Conservation (phyloP, 2,113 vertebrate genomes). For the Dicentrarchus labrax region DNA sequence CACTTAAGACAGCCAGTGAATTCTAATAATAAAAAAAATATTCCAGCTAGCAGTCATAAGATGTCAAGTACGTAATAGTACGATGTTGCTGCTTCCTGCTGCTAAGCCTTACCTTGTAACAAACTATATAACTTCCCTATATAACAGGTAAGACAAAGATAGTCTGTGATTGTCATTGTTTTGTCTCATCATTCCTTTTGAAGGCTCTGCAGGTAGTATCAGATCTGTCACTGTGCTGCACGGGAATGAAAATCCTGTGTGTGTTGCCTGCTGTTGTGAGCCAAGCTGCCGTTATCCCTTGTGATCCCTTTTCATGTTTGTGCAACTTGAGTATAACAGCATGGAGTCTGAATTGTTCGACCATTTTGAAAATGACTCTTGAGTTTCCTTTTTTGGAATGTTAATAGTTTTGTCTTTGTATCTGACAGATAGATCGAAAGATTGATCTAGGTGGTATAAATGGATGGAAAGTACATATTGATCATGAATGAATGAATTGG, state of each 20-base stretch:
- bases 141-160: constrained; percentile 14
- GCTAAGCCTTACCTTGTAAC: neutral
- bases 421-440: constrained; percentile 7
- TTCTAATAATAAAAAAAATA: neutral
- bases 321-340: constrained; percentile 41
- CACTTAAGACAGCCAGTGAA: constrained; percentile 4
- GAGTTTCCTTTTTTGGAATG: neutral
- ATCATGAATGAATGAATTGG: neutral
- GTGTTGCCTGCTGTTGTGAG: constrained; percentile 48
- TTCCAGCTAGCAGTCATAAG: neutral
- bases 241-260: constrained; percentile 52
- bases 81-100: neutral
- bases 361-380: neutral
- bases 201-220: constrained; percentile 33
- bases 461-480: neutral
- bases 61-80: neutral
- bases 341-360: constrained; percentile 49
- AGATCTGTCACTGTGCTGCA: constrained; percentile 59
- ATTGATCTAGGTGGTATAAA: neutral
- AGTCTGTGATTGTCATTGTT: constrained; percentile 30
- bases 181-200: constrained; percentile 16
- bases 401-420: neutral
- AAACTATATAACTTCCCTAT: neutral
- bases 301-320: constrained; percentile 45
- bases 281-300: constrained; percentile 26